Evolutionary conservation across 1,140 invertebrate species (phyloP).

Genomic region (Cecropterus lyciades): DNA sequence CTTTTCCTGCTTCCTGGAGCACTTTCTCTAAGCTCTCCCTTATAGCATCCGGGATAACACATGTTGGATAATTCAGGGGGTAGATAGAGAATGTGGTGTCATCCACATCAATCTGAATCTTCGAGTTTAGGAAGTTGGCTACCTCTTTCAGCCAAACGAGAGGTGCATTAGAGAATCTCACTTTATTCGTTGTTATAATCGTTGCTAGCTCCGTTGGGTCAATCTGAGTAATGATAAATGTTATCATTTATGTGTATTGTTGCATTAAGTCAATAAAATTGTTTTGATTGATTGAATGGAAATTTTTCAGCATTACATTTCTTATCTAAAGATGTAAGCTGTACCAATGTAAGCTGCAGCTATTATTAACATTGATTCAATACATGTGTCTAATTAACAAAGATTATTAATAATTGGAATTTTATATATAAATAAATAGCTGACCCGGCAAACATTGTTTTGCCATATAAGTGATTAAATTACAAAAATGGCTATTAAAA

Average conservation of each 20-base stretch:
- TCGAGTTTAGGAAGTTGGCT: conserved; percentile 86
- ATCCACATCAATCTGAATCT: conserved; percentile 86
- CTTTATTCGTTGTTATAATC: conserved; percentile 83
- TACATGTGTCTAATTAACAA: no score
- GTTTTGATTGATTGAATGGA: no score
- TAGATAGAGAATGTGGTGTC: conserved; percentile 85
- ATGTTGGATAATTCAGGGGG: conserved; percentile 82
- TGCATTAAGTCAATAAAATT: background rate
- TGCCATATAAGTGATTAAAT: no score
- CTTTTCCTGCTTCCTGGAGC: conserved; percentile 84
- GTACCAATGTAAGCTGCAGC: no score
- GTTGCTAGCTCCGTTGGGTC: conserved; percentile 84
- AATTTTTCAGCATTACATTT: no score
- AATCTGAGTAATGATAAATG: conserved; percentile 80
- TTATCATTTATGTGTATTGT: conserved; percentile 10
- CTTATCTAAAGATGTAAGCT: no score
- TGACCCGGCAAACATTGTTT: no score
- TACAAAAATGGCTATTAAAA: no score
- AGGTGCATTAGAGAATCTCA: conserved; percentile 86
- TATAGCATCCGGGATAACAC: conserved; percentile 83
- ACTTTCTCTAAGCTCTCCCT: conserved; percentile 84
- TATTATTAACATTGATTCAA: no score
- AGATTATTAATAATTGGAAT: no score
- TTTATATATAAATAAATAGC: no score
- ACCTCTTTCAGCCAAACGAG: conserved; percentile 87